Evolutionary conservation across 53 echinoderm and acorn worm genomes (phyloP), one percentile per base, ranked within the genome.

Genomic region (Actinopyga echinites): DNA sequence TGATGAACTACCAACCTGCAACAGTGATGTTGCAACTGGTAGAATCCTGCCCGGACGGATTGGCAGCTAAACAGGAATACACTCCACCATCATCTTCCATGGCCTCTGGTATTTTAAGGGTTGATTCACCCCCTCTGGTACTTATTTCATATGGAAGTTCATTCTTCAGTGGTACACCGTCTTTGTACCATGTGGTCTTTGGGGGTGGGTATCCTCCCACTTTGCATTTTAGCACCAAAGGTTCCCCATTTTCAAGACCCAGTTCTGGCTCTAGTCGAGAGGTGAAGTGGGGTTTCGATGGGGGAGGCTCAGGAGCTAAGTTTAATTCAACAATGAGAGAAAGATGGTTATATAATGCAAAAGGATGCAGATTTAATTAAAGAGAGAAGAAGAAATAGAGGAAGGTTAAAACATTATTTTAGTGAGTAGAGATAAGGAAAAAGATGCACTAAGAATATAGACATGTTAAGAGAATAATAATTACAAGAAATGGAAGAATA

Each of bases 71-170:
- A n/a, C n/a, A n/a, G n/a, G n/a, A n/a, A n/a, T n/a, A n/a, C n/a
- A n/a, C n/a, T n/a, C n/a, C n/a, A n/a, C n/a, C 83, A 84, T 95
- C 95, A 61, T 95, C 92, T 79, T 53, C 79, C 30, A 55, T 55
- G 11, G 55, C 57, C 20, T 53, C 54, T 56, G 57, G 55, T 55
- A 78, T 78, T 22, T 19, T 78, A 31, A 75, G 54, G 49, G 26
- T 52, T 21, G 75, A 21, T 53, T 75, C 75, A 52, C 75, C 75
- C 43, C 54, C 54, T 53, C 54, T 75, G 26, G 20, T 52, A 36
- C 20, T 52, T 8, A 75, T 75, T 44, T 75, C 75, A 75, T 52
- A 93, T n/a, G n/a, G n/a, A n/a, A n/a, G n/a, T n/a, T n/a, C n/a
- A n/a, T n/a, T n/a, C n/a, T n/a, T n/a, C n/a, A n/a, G n/a, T n/a